Base-by-base conservation (phyloP, 2,113 vertebrate species). In the Nothocercus julius region DNA sequence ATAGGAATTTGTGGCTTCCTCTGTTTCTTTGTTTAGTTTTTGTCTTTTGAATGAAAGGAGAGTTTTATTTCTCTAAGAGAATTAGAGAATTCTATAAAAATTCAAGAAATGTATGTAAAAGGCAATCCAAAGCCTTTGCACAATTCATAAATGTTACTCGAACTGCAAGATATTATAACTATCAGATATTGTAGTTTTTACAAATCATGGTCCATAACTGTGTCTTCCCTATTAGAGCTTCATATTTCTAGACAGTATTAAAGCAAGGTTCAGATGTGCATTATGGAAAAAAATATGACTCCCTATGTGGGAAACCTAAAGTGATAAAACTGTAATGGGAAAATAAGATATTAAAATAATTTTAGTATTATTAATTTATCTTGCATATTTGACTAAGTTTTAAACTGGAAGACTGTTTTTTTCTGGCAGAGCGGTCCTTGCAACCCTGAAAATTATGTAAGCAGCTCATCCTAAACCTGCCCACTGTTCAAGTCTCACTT, bases 241-340 rank as follows among this genome's bases (percentile, higher is more conserved):
- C 40, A 8, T 27, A 9, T 51, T 49, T 67, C 1, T 13, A 9
- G 25, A 8, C 1, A 49, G 18, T 11, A 14, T 72, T 53, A 20
- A 83, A 73, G 14, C 5, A 42, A 58, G 3, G 8, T 15, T 78
- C 40, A 91, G 51, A 22, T 2, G 11, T 8, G 9, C 10, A 1
- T 24, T 49, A 25, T 34, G 30, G 45, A 27, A 74, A 47, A 54
- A 59, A 51, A 14, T 4, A 3, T 30, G 7, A 15, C 28, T 17
- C 22, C 62, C 66, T 51, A 13, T 0, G 36, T 24, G 40, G 16
- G 27, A 59, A 88, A 36, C 1, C 9, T 45, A 8, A 2, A 11
- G 14, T 5, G 13, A 44, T 1, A 5, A 28, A 51, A 24, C 16
- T 9, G 11, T 6, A 24, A 11, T 2, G 34, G 14, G 25, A 61